Evolutionary conservation across 2,113 vertebrate species (phyloP).

Genomic region (Ammodytes marinus): DNA sequence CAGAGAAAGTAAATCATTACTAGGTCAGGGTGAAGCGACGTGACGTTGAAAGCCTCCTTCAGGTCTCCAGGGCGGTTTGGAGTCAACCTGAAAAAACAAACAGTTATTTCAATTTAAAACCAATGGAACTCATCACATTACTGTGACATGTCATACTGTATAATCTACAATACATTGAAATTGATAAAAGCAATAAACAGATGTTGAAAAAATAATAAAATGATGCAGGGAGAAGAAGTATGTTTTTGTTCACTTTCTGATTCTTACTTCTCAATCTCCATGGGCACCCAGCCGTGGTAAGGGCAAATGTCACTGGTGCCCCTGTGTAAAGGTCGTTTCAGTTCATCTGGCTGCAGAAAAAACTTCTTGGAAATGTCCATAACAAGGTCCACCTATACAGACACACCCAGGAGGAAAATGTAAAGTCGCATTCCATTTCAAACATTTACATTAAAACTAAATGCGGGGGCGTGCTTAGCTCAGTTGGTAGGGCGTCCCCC

Average conservation of each 20-base stretch:
- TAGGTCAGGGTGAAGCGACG: slow-evolving; percentile 60
- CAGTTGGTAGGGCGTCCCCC: no score
- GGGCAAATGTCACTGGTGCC: slow-evolving; percentile 7
- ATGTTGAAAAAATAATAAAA: no score
- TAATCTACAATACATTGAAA: no score
- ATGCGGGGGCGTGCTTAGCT: background rate
- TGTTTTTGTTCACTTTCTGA: background rate
- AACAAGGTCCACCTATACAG: slow-evolving; percentile 68
- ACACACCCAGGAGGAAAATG: background rate
- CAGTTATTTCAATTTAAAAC: background rate
- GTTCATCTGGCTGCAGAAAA: slow-evolving; percentile 78
- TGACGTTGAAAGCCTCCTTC: slow-evolving; percentile 82
- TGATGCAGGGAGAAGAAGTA: background rate
- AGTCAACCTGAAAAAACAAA: slow-evolving; percentile 76
- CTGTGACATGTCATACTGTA: no score
- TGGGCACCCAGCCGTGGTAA: slow-evolving; percentile 82
- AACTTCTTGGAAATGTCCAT: slow-evolving; percentile 76
- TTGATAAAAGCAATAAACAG: no score
- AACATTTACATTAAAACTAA: no score
- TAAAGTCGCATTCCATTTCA: background rate
- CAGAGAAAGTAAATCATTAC: slow-evolving; percentile 60
- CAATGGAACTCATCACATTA: no score
- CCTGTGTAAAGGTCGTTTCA: slow-evolving; percentile 74
- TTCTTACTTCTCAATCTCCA: slow-evolving; percentile 75
- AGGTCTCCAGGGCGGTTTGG: slow-evolving; percentile 78